These are phyloP conservation scores for Holacanthus passer DNA, from an alignment of 2,113 vertebrate species.

Conservation along the genomic window DNA sequence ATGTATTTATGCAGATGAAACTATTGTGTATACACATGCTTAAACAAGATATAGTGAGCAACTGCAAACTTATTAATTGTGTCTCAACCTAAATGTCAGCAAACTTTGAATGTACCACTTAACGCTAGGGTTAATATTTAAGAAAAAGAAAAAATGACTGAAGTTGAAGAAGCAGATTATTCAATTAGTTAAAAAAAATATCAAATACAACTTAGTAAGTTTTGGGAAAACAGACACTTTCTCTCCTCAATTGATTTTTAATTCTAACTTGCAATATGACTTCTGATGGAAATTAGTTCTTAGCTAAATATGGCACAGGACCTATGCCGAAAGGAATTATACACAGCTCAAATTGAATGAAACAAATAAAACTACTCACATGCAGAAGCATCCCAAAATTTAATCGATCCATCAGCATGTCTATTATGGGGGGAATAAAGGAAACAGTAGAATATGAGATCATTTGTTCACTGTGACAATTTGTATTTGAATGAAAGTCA, in stretches of 20 bases:
- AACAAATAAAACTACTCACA: conserved; percentile 83
- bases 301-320: background rate
- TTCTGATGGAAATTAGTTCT: background rate
- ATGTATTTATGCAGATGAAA: conserved; percentile 7
- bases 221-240: no score
- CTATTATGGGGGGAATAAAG: conserved; percentile 76
- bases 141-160: no score
- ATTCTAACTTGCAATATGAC: no score
- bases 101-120: background rate
- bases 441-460: background rate
- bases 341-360: background rate
- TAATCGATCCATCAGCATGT: conserved; percentile 97
- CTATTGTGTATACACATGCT: background rate
- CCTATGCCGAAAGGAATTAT: no score
- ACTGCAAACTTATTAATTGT: background rate
- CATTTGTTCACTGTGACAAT: background rate
- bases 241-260: no score
- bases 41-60: background rate
- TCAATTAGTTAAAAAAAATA: no score
- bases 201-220: no score
- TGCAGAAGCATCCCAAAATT: conserved; percentile 99
- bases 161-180: no score
- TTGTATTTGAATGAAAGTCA: background rate
- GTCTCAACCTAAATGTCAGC: background rate
- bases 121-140: background rate